Conservation (phyloP, 2,113 vertebrate genomes). For the Nesogale talazaci region DNA sequence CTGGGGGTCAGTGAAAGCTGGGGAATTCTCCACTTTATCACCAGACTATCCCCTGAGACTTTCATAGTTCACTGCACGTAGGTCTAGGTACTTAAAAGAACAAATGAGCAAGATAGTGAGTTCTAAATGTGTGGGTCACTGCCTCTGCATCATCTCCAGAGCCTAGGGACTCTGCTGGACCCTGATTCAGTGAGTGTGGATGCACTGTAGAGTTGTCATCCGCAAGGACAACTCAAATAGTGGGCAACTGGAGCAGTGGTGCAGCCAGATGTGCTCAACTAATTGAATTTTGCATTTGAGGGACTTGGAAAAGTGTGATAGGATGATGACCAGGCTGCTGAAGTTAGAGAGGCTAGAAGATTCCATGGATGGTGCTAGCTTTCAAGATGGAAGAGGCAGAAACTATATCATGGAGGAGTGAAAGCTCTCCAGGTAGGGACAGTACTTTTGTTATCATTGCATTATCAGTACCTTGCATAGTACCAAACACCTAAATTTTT, state of each 20-base stretch:
- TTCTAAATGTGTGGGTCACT: background rate
- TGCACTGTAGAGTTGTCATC: background rate
- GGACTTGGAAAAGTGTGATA: background rate
- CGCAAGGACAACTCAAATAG: background rate
- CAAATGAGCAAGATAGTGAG: background rate
- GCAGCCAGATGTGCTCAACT: background rate
- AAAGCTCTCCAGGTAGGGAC: background rate
- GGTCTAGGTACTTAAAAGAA: background rate
- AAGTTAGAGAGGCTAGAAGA: background rate
- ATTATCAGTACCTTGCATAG: background rate
- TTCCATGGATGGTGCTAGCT: background rate
- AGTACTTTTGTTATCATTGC: background rate
- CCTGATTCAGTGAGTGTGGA: background rate
- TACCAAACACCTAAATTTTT: background rate
- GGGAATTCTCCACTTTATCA: background rate
- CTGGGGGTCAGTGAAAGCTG: background rate
- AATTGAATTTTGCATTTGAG: background rate
- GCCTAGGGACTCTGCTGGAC: background rate
- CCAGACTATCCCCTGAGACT: background rate
- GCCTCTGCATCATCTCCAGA: background rate
- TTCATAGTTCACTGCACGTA: background rate
- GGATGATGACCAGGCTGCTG: background rate
- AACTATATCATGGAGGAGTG: background rate
- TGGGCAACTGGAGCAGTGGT: background rate
- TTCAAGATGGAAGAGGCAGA: background rate